Evolutionary conservation across 1,140 invertebrate species (phyloP).

Genomic region (Teleogryllus occipitalis): DNA sequence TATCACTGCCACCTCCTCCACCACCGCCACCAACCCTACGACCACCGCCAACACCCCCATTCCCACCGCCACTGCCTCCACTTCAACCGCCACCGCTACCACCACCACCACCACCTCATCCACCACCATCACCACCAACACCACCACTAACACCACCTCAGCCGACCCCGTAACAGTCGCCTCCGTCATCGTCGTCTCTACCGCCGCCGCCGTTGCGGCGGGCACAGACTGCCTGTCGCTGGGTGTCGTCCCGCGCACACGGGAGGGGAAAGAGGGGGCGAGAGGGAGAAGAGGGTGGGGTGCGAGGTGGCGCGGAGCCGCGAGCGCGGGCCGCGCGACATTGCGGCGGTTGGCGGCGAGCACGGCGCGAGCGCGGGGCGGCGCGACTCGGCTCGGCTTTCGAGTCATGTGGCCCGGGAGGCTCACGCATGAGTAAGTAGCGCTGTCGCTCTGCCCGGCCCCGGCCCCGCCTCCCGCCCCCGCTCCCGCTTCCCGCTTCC

Average conservation of each 20-base stretch:
- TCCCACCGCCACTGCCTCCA: background rate
- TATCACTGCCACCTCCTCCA: background rate
- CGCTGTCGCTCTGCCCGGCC: too few relatives aligned
- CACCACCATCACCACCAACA: background rate
- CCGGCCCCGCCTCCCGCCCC: too few relatives aligned
- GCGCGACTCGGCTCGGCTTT: background rate
- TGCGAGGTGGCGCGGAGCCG: background rate
- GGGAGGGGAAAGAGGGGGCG: background rate
- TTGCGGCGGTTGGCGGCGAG: background rate
- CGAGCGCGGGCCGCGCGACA: background rate
- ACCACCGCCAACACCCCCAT: background rate
- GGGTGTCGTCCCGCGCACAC: background rate
- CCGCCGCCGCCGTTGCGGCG: background rate
- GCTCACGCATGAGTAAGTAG: background rate
- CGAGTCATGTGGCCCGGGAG: background rate
- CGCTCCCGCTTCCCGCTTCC: background rate
- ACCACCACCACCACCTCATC: background rate
- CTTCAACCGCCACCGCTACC: background rate
- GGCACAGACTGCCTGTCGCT: background rate
- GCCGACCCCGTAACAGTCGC: too few relatives aligned
- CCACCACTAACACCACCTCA: too few relatives aligned
- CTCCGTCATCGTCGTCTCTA: too few relatives aligned
- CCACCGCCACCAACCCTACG: background rate
- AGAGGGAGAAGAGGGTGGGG: background rate
- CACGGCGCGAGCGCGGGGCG: too few relatives aligned